Conservation (phyloP, 1,140 invertebrate species). For the Patella vulgata region DNA sequence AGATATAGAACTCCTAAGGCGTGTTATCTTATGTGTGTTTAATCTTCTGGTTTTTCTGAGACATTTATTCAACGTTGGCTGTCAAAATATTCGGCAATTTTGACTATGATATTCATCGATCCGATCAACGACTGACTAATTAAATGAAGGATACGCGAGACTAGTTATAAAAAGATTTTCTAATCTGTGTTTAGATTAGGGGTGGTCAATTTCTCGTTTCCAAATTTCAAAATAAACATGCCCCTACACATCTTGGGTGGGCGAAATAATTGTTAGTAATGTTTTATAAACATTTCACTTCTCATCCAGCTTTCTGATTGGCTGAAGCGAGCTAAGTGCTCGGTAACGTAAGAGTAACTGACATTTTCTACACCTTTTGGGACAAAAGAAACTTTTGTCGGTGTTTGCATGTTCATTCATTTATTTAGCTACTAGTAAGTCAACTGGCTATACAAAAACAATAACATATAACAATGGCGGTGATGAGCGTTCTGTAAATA, state of each 20-base stretch:
- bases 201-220: conserved; percentile 57
- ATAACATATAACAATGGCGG: conserved; percentile 39
- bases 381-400: conserved; percentile 43
- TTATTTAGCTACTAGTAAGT: conserved; percentile 54
- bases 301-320: conserved; percentile 33
- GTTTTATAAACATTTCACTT: conserved; percentile 49
- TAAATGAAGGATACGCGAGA: conserved; percentile 4
- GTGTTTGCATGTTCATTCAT: conserved; percentile 40
- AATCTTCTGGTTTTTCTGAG: background rate
- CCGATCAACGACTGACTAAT: conserved; percentile 11
- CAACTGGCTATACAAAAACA: conserved; percentile 47
- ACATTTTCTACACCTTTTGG: conserved; percentile 26
- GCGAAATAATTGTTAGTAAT: conserved; percentile 48
- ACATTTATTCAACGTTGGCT: conserved; percentile 1
- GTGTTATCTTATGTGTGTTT: conserved; percentile 1
- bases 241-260: conserved; percentile 44
- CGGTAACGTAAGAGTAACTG: conserved; percentile 25
- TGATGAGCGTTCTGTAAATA: no score
- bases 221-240: conserved; percentile 57
- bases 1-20: no score
- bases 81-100: conserved; percentile 9
- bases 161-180: conserved; percentile 24
- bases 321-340: conserved; percentile 16
- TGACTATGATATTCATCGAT: conserved; percentile 3
- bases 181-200: conserved; percentile 54